phyloP scores from a whole-genome alignment of 2,113 vertebrate species.

The Cercocebus atys region DNA sequence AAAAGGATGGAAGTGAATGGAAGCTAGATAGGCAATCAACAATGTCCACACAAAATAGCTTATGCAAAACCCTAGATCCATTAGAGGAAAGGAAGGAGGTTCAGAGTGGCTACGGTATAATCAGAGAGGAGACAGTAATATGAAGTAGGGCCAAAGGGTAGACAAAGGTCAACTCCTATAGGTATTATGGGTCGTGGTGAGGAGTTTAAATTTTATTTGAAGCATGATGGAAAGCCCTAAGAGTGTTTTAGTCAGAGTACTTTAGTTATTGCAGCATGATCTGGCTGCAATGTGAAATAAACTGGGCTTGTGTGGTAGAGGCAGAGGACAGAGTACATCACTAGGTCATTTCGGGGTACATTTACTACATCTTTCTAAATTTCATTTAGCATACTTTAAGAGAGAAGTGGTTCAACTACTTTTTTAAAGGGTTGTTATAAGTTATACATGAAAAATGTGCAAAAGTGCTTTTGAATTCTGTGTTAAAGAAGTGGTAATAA shows the following conservation, averaged over 20 bases:
- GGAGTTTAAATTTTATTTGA: slow-evolving; percentile 3
- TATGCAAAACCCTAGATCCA: not conserved
- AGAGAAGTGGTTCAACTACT: not conserved
- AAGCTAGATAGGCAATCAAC: not conserved
- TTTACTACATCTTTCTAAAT: not conserved
- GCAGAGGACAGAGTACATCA: not conserved
- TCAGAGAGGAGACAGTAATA: not conserved
- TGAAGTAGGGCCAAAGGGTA: not conserved
- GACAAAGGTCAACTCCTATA: not conserved
- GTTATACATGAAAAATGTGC: not conserved
- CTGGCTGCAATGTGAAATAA: not conserved
- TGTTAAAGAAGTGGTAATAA: not conserved
- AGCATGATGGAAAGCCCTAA: not conserved
- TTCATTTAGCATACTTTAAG: not conserved
- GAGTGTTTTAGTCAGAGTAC: not conserved
- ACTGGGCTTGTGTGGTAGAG: not conserved
- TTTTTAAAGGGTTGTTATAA: not conserved
- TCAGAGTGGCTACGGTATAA: not conserved
- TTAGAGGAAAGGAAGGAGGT: not conserved
- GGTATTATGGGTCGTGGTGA: not conserved
- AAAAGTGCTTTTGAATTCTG: not conserved
- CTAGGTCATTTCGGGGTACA: not conserved
- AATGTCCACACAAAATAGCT: not conserved
- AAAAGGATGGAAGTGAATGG: not conserved
- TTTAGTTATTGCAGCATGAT: not conserved